These are phyloP conservation scores for Oreonectes daqikongensis DNA, from an alignment of 2,797 vertebrate genomes.

Conservation along the genomic window DNA sequence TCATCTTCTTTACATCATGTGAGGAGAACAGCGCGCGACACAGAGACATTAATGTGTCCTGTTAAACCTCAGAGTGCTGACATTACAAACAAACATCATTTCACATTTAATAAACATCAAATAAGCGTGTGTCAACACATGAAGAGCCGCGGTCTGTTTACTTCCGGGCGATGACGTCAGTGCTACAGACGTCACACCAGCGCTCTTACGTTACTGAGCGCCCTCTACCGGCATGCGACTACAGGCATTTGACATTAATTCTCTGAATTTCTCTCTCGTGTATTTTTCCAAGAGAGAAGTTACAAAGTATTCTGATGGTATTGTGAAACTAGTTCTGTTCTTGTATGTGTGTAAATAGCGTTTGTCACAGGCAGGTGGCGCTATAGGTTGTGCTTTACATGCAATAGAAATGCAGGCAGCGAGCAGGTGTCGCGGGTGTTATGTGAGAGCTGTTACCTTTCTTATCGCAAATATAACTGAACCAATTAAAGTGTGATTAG, in stretches of 20 bases:
- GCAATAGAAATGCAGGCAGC: too few relatives aligned
- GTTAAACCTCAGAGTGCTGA: not conserved
- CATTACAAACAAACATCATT: not conserved
- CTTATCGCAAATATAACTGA: not conserved
- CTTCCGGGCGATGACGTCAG: conserved; percentile 28
- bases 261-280: not conserved
- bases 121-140: not conserved
- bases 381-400: too few relatives aligned
- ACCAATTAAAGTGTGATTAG: not conserved
- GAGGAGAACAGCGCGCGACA: not conserved
- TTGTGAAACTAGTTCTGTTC: not conserved
- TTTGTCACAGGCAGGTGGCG: not conserved
- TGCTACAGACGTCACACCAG: not conserved
- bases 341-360: not conserved
- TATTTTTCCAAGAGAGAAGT: too few relatives aligned
- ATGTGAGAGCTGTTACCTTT: not conserved
- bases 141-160: conserved; percentile 7
- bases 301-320: too few relatives aligned
- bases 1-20: not conserved
- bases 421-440: not conserved
- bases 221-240: not conserved
- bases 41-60: not conserved
- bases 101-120: not conserved
- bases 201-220: not conserved
- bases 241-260: not conserved